Evolutionary conservation across 1,140 invertebrate species (phyloP), one percentile per base, ranked within the genome.

Genomic region (Monomorium pharaonis): DNA sequence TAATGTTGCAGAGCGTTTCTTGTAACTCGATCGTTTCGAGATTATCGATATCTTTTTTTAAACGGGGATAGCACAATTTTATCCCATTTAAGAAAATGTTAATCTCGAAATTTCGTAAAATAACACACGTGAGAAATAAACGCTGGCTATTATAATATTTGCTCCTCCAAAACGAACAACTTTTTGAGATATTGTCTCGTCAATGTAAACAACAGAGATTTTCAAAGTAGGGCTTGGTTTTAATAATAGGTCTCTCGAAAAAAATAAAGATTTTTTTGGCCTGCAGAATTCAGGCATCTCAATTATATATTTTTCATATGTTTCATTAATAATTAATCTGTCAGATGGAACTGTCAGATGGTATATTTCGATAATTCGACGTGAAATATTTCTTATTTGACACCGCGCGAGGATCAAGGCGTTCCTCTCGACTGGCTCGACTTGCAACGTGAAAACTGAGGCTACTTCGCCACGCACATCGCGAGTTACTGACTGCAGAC

Each of bases 401-500:
- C 37, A 27, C 16, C 47, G 21, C 37, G 16, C 10, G n/a, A 21
- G 27, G 1, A 14, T 9, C 18, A 1, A 42, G 58, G 24, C 58
- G 24, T 58, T 27, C 5, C 5, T 33, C n/a, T 37, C 54, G 24
- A 21, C 7, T n/a, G n/a, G 12, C 42, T 54, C n/a, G 7, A 16
- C 30, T 74, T 33, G 67, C 27, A 6, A 9, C 2, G 10, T 24
- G 24, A 47, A 70, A 70, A 42, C 42, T 70, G 74, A 62, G 30
- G 37, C 24, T 77, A n/a, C 54, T 27, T 76, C 3, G 76, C n/a
- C 10, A 33, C 30, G 21, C 56, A 60, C 37, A 14, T 14, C 42
- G 75, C 75, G 58, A 77, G 30, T 47, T 65, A 47, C n/a, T n/a
- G n/a, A n/a, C n/a, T n/a, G n/a, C n/a, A n/a, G n/a, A 37, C 16